Evolutionary conservation across 2,888 invertebrate species (phyloP).

Genomic region (Pachydiplax longipennis): DNA sequence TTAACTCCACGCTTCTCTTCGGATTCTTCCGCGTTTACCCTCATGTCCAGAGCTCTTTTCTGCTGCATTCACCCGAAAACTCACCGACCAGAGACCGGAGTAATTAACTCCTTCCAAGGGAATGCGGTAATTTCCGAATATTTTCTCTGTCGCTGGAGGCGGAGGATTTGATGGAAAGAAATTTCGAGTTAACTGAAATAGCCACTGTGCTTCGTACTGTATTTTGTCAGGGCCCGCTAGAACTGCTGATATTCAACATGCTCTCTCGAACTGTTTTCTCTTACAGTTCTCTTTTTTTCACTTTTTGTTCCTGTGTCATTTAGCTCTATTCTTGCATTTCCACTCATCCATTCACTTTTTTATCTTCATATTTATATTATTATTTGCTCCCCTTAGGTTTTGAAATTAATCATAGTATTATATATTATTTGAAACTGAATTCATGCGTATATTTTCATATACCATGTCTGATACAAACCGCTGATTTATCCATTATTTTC

Average conservation of each 20-base stretch:
- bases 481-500: background rate
- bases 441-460: too few relatives aligned
- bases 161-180: background rate
- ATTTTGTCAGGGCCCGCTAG: background rate
- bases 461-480: background rate
- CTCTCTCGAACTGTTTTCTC: background rate
- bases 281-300: too few relatives aligned
- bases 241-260: background rate
- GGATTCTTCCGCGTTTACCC: background rate
- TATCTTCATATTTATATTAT: too few relatives aligned
- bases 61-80: background rate
- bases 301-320: too few relatives aligned
- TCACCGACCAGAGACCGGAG: background rate
- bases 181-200: background rate
- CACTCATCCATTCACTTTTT: too few relatives aligned
- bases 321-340: too few relatives aligned
- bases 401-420: too few relatives aligned
- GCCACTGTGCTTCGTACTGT: background rate
- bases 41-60: background rate
- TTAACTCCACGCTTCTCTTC: background rate
- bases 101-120: background rate
- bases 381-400: too few relatives aligned
- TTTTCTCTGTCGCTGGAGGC: background rate
- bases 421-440: too few relatives aligned
- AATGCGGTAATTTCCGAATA: background rate